Percentiles rank a stretch among this genome's conserved stretches.
Evolutionary conservation across 2,113 vertebrate species (phyloP).

Genomic region (Falcunculus frontatus): DNA sequence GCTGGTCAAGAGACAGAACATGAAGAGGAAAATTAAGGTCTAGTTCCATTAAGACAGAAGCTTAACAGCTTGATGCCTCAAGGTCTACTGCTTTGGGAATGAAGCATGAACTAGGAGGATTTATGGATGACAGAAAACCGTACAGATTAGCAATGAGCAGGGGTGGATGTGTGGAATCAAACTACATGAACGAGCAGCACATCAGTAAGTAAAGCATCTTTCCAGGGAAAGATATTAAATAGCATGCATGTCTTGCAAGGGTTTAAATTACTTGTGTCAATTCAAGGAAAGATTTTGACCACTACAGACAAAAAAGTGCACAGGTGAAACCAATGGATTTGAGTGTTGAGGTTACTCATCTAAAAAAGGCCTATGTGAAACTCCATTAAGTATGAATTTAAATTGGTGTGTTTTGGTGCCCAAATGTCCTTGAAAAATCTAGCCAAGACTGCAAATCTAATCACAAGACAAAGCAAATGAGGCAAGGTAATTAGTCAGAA

Average conservation of each 20-base stretch:
- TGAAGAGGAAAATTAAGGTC: neutral
- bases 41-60: neutral
- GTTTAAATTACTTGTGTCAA: neutral
- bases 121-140: neutral
- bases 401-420: neutral
- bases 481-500: neutral
- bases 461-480: neutral
- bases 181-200: neutral
- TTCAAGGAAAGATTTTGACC: neutral
- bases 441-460: neutral
- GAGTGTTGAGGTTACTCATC: neutral
- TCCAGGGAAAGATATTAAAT: neutral
- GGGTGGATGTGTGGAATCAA: neutral
- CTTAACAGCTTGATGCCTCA: neutral
- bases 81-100: neutral
- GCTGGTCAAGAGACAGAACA: neutral
- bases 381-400: neutral
- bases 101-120: neutral
- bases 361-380: neutral
- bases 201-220: neutral
- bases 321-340: neutral
- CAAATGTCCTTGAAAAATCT: neutral
- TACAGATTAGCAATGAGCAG: neutral
- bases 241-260: neutral
- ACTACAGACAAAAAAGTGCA: neutral